Conservation (phyloP, 2,888 invertebrate species). For the Entomobrya proxima region DNA sequence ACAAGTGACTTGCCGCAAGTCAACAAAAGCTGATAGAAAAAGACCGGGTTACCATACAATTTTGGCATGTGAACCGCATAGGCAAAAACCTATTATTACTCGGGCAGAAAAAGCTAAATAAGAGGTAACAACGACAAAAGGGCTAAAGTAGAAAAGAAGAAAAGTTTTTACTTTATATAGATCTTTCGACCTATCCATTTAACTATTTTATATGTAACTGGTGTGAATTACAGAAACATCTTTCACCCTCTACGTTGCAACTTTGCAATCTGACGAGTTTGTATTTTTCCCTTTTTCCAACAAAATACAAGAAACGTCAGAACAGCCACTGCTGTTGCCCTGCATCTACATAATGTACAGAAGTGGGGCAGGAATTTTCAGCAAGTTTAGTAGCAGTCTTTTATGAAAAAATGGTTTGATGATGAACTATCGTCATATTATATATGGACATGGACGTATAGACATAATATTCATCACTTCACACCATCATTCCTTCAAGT, state of each 20-base stretch:
- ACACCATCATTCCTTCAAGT: background rate
- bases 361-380: no score
- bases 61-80: slow-evolving; percentile 16
- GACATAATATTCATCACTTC: background rate
- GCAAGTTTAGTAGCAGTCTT: no score
- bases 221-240: background rate
- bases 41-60: slow-evolving; percentile 1
- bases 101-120: background rate
- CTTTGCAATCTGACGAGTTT: slow-evolving; percentile 12
- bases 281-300: slow-evolving; percentile 6
- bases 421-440: background rate
- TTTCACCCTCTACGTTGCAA: background rate
- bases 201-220: background rate
- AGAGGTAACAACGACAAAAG: slow-evolving; percentile 24
- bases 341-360: background rate
- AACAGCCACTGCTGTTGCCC: background rate
- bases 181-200: background rate
- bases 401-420: background rate
- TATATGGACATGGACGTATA: background rate
- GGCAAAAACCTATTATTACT: background rate
- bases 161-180: background rate
- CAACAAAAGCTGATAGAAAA: slow-evolving; percentile 9
- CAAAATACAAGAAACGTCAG: background rate
- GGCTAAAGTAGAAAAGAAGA: background rate
- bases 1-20: no score